Evolutionary conservation across 2,113 vertebrate species (phyloP).

Genomic region (Porphyrio hochstetteri): DNA sequence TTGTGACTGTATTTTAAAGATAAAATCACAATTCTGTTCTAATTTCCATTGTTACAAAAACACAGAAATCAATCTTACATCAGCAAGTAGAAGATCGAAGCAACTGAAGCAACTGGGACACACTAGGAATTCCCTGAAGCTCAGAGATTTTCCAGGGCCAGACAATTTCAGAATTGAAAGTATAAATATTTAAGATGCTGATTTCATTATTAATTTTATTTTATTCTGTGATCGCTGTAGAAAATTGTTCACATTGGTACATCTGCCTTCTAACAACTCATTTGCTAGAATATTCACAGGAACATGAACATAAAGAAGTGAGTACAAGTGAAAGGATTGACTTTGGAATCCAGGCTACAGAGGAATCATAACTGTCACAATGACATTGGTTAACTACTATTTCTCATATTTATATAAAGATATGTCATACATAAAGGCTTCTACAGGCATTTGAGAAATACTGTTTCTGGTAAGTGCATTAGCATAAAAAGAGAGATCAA

Average conservation of each 20-base stretch:
- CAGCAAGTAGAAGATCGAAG: background rate
- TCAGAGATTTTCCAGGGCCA: background rate
- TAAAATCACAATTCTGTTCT: background rate
- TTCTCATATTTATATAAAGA: background rate
- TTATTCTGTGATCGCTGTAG: constrained; percentile 21
- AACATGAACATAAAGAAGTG: background rate
- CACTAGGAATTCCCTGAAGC: background rate
- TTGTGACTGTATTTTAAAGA: background rate
- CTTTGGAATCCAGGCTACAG: background rate
- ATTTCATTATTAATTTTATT: constrained; percentile 53
- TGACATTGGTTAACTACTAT: background rate
- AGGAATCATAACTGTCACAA: background rate
- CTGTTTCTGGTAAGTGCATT: background rate
- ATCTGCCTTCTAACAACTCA: background rate
- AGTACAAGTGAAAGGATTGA: background rate
- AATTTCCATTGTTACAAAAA: background rate
- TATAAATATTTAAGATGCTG: constrained; percentile 50
- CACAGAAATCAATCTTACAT: background rate
- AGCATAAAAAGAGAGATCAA: background rate
- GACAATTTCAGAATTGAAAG: background rate
- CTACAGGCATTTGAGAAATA: background rate
- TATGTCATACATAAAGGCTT: background rate
- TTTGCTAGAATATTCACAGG: background rate
- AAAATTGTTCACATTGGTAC: constrained; percentile 30
- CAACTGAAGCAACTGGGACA: background rate